These are phyloP conservation scores for Meandrusa payeni DNA, from an alignment of 2,888 invertebrate species.

Conservation along the genomic window DNA sequence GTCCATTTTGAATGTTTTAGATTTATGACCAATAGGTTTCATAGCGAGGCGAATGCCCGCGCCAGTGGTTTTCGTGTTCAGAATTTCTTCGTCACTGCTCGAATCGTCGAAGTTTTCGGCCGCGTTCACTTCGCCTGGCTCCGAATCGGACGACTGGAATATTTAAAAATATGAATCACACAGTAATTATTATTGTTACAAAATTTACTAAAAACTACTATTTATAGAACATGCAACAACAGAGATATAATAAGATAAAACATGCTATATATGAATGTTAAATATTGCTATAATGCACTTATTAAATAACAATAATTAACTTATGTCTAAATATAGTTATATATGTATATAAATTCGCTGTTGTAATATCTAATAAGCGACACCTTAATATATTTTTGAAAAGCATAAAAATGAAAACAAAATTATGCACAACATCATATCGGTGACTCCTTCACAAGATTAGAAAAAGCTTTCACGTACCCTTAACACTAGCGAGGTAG, in stretches of 20 bases:
- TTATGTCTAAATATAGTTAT: too few species aligned
- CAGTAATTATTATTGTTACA: background rate
- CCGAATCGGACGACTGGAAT: constrained; percentile 62
- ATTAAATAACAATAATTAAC: too few species aligned
- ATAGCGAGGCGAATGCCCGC: constrained; percentile 61
- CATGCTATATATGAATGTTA: too few species aligned
- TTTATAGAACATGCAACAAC: too few species aligned
- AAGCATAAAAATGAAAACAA: constrained; percentile 4
- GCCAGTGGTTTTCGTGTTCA: constrained; percentile 52
- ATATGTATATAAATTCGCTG: too few species aligned
- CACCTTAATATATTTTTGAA: background rate
- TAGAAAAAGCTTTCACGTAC: too few species aligned
- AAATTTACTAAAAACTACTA: background rate
- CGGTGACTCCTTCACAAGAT: too few species aligned
- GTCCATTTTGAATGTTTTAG: constrained; percentile 64
- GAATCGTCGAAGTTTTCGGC: constrained; percentile 59
- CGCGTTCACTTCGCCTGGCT: constrained; percentile 53
- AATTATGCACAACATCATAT: too few species aligned
- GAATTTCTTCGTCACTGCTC: constrained; percentile 70
- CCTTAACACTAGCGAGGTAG: too few species aligned
- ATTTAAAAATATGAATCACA: constrained; percentile 22
- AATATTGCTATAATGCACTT: too few species aligned
- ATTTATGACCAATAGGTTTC: constrained; percentile 61
- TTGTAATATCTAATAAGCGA: background rate
- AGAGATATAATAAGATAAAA: too few species aligned